These are phyloP conservation scores for Hoplodrina blanda DNA, from an alignment of 2,888 invertebrate species.

Conservation along the genomic window DNA sequence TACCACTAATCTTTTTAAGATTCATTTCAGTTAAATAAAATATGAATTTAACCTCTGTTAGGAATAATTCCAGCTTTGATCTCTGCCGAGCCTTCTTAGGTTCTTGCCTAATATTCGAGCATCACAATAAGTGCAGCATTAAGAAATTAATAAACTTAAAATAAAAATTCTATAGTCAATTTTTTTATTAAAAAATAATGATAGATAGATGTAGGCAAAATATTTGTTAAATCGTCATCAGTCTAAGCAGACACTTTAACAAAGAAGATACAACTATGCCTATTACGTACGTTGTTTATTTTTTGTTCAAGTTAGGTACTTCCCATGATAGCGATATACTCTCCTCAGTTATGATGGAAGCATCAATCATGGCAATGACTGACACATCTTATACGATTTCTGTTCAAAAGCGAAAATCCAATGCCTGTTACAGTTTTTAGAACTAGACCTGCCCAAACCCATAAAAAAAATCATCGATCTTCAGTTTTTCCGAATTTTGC, in stretches of 20 bases:
- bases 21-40: constrained; percentile 49
- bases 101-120: constrained; percentile 10
- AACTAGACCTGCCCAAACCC: neutral
- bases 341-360: neutral
- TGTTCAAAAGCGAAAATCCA: neutral
- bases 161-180: too few species aligned
- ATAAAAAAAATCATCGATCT: too few species aligned
- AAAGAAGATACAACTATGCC: neutral
- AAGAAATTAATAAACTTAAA: constrained; percentile 10
- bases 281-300: neutral
- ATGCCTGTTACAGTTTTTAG: neutral
- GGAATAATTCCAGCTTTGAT: constrained; percentile 43
- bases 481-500: too few species aligned
- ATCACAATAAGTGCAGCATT: neutral
- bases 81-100: constrained; percentile 11
- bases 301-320: neutral
- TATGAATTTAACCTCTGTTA: constrained; percentile 48
- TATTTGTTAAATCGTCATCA: neutral
- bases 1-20: constrained; percentile 50
- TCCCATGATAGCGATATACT: neutral
- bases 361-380: constrained; percentile 8
- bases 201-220: neutral
- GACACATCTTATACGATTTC: neutral
- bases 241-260: neutral
- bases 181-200: neutral